phyloP scores from a whole-genome alignment of 2,797 vertebrate genomes.

The Agapornis canus region DNA sequence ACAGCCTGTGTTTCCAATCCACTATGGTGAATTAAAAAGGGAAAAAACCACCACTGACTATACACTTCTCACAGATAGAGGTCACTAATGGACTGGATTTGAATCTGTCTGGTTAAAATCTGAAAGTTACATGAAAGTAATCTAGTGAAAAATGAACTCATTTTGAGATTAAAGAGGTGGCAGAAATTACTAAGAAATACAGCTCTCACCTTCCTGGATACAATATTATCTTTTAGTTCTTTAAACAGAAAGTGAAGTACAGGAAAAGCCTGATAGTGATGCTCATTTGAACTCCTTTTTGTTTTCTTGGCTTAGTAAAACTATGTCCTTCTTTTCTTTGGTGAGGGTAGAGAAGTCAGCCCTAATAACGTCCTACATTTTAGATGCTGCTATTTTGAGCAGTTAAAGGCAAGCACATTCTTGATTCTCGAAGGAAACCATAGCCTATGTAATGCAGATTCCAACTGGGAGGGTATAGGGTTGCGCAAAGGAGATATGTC shows the following conservation, averaged over 20 bases:
- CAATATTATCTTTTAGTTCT: slow-evolving; percentile 16
- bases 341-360: slow-evolving; percentile 12
- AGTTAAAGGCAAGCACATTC: slow-evolving; percentile 25
- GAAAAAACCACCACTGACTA: slow-evolving; percentile 41
- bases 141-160: slow-evolving; percentile 67
- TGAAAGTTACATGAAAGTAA: slow-evolving; percentile 77
- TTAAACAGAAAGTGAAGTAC: slow-evolving; percentile 1
- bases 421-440: slow-evolving; percentile 52
- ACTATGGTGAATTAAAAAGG: slow-evolving; percentile 5
- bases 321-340: neutral
- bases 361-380: slow-evolving; percentile 1
- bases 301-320: slow-evolving; percentile 17
- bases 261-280: neutral
- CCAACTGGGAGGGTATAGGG: slow-evolving; percentile 51
- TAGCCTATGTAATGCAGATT: slow-evolving; percentile 49
- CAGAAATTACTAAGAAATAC: slow-evolving; percentile 47
- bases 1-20: neutral
- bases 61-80: slow-evolving; percentile 82
- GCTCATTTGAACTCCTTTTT: slow-evolving; percentile 27
- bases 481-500: slow-evolving; percentile 51
- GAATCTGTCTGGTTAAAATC: slow-evolving; percentile 70
- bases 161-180: slow-evolving; percentile 66
- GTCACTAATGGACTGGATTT: slow-evolving; percentile 85
- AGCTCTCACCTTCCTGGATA: slow-evolving; percentile 52
- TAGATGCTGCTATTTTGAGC: slow-evolving; percentile 47